These are phyloP conservation scores for Pardosa pseudoannulata DNA, from an alignment of 2,888 invertebrate genomes.

Conservation along the genomic window DNA sequence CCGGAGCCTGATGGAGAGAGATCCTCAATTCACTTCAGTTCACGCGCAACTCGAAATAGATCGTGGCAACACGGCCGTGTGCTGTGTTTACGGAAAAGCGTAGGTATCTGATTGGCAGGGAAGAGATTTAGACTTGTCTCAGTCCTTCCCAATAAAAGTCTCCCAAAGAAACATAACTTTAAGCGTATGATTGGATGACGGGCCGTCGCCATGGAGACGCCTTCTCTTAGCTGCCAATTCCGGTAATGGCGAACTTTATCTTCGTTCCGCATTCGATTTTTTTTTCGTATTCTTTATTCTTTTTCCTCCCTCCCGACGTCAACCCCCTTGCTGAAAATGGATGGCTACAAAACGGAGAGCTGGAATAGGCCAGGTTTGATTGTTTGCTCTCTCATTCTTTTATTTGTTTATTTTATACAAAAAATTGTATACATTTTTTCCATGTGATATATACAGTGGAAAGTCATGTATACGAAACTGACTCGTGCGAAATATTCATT, in stretches of 20 bases:
- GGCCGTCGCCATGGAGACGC: slow-evolving; percentile 47
- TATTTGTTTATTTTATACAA: no score
- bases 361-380: neutral
- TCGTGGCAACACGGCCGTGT: neutral
- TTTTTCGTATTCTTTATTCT: neutral
- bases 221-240: slow-evolving; percentile 56
- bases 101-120: slow-evolving; percentile 48
- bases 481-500: no score
- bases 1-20: neutral
- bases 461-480: no score
- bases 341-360: slow-evolving; percentile 36
- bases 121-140: slow-evolving; percentile 46
- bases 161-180: slow-evolving; percentile 55
- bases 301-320: neutral
- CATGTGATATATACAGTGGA: no score
- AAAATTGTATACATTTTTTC: no score
- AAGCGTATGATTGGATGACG: slow-evolving; percentile 65
- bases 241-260: slow-evolving; percentile 46
- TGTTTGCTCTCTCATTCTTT: no score
- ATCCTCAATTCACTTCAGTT: neutral
- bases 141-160: slow-evolving; percentile 64
- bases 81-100: slow-evolving; percentile 23
- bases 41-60: slow-evolving; percentile 3
- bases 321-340: neutral
- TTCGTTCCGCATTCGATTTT: slow-evolving; percentile 3